Percentiles rank a stretch among this genome's conserved stretches.
Evolutionary conservation across 2,797 vertebrate species (phyloP).

Genomic region (Lacerta agilis): DNA sequence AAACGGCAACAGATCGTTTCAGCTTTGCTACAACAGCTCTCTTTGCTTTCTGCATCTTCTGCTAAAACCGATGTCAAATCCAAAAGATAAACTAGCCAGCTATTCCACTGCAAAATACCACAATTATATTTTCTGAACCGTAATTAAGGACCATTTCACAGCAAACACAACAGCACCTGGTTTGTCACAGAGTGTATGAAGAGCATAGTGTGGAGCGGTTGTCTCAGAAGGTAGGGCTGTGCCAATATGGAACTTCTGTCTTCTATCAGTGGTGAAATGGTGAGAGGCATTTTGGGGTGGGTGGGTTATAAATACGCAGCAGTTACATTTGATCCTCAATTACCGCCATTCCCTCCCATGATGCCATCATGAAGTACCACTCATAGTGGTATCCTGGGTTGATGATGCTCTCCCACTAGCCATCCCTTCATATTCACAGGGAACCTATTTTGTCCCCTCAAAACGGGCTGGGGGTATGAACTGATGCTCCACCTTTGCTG

Average conservation of each 20-base stretch:
- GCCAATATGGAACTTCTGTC: neutral
- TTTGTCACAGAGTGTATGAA: neutral
- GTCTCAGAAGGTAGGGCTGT: neutral
- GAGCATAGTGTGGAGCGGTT: neutral
- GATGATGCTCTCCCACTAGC: neutral
- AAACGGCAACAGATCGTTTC: neutral
- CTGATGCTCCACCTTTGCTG: neutral
- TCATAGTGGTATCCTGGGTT: too few species aligned
- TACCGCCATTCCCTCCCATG: neutral
- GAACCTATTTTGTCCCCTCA: neutral
- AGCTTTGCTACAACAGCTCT: neutral
- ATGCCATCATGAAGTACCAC: neutral
- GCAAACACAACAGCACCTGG: neutral
- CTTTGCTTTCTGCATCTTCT: neutral
- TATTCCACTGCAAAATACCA: neutral
- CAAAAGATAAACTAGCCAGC: neutral
- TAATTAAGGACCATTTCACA: neutral
- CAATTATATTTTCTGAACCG: neutral
- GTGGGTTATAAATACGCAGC: too few species aligned
- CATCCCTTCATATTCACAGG: neutral
- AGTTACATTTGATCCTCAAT: neutral
- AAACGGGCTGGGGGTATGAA: neutral
- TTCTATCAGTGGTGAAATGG: neutral
- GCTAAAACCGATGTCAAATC: neutral
- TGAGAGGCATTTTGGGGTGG: too few species aligned